Percentiles rank a stretch among this genome's conserved stretches.
Evolutionary conservation across 2,888 invertebrate genomes (phyloP).

Genomic region (Unio pictorum): DNA sequence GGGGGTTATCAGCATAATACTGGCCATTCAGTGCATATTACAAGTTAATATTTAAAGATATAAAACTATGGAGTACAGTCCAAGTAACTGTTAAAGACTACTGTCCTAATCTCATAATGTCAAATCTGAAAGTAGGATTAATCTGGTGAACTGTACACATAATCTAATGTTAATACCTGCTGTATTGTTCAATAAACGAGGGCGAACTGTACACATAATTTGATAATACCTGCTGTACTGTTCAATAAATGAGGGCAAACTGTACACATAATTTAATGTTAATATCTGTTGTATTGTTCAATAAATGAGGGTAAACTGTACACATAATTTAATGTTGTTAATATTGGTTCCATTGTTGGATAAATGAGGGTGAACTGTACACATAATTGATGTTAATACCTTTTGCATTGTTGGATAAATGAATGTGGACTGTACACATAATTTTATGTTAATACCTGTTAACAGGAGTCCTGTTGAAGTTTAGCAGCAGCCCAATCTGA

Average conservation of each 20-base stretch:
- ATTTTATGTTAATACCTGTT: slow-evolving; percentile 46
- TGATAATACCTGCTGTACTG: slow-evolving; percentile 44
- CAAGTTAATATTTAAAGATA: no score
- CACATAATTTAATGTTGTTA: neutral
- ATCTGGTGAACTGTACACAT: no score
- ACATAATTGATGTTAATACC: slow-evolving; percentile 34
- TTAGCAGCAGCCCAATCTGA: slow-evolving; percentile 64
- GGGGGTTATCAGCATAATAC: no score
- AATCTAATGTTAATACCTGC: slow-evolving; percentile 42
- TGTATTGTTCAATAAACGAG: slow-evolving; percentile 1
- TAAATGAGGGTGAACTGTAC: neutral
- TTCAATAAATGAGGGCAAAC: neutral
- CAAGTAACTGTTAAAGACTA: no score
- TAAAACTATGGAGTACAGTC: no score
- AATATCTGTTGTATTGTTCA: no score
- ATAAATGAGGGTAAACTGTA: no score
- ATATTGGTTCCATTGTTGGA: no score
- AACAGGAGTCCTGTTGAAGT: slow-evolving; percentile 58
- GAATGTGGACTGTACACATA: neutral
- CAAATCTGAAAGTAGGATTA: no score
- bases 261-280: no score
- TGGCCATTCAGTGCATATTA: no score
- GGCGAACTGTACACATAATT: neutral
- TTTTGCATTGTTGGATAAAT: slow-evolving; percentile 22
- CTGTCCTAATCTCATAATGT: no score